phyloP scores from a whole-genome alignment of 2,797 vertebrate species.

The Eremophila alpestris region DNA sequence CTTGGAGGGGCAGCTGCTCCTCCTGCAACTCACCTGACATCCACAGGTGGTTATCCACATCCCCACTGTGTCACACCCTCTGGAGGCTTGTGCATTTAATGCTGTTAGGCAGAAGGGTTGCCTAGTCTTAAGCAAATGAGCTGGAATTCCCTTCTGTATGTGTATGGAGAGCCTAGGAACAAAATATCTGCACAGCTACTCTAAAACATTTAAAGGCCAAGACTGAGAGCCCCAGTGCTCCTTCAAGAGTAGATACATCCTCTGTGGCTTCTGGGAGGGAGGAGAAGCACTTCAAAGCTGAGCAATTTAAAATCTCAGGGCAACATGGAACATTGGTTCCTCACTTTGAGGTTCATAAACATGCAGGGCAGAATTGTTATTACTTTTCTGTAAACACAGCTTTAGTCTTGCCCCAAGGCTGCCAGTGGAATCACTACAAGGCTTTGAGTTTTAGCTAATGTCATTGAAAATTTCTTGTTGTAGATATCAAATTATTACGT shows the following conservation, averaged over 20 bases:
- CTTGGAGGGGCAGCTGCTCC: background rate
- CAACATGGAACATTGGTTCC: background rate
- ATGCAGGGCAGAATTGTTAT: background rate
- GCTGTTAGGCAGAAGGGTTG: background rate
- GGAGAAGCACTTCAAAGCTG: background rate
- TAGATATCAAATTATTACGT: background rate
- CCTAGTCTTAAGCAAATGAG: background rate
- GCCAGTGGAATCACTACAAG: background rate
- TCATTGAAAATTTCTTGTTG: background rate
- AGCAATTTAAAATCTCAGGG: background rate
- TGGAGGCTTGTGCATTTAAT: background rate
- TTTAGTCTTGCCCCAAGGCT: background rate
- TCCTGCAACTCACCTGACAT: background rate
- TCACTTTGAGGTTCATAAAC: background rate
- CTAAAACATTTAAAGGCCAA: background rate
- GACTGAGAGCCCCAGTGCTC: background rate
- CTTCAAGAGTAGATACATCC: background rate
- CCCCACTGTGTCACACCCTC: accelerated
- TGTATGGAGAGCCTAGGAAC: background rate
- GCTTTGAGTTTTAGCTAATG: background rate
- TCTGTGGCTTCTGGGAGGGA: background rate
- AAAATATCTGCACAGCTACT: background rate
- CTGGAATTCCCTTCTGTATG: background rate
- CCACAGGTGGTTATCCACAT: background rate
- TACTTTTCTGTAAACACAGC: background rate